Conservation (phyloP, 92 coral and sea anemone genomes). For the Zoanthus sociatus region DNA sequence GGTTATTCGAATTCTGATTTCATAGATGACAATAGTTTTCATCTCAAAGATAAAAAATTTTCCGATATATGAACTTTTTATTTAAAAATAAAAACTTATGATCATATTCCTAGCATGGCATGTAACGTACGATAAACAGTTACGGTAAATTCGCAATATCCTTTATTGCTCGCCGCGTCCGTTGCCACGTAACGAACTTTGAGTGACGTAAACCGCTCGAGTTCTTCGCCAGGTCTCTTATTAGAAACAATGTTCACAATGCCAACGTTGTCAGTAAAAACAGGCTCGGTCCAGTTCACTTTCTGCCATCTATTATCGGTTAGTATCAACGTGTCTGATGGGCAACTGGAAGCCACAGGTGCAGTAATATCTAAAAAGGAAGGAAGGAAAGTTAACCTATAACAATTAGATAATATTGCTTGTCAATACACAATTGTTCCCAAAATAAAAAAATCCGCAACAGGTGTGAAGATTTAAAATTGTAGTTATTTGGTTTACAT, state of each 20-base stretch:
- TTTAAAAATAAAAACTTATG: too few species aligned
- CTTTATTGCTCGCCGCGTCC: slow-evolving; percentile 89
- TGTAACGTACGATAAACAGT: slow-evolving; percentile 75
- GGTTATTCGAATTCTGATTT: too few species aligned
- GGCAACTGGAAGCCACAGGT: slow-evolving; percentile 79
- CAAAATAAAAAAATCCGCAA: too few species aligned
- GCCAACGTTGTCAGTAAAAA: slow-evolving; percentile 92
- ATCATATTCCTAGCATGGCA: too few species aligned
- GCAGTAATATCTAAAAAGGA: slow-evolving; percentile 77
- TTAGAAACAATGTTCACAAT: slow-evolving; percentile 70
- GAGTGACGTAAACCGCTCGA: slow-evolving; percentile 77
- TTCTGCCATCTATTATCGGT: slow-evolving; percentile 44
- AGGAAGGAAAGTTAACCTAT: neutral
- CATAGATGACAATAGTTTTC: too few species aligned
- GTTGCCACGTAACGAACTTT: slow-evolving; percentile 81
- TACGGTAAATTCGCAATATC: slow-evolving; percentile 74
- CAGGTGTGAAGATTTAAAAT: too few species aligned
- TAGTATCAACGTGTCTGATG: slow-evolving; percentile 46
- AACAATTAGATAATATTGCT: neutral
- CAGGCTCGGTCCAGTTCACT: slow-evolving; percentile 85
- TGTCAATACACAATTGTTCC: too few species aligned
- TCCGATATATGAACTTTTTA: too few species aligned
- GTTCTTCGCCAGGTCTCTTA: slow-evolving; percentile 82
- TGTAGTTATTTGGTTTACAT: too few species aligned
- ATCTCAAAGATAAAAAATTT: too few species aligned